A percentile compares a stretch with the other conserved stretches of the same genome.
Conservation (phyloP, 2,888 invertebrate species). For the Dicyrtomina minuta region DNA sequence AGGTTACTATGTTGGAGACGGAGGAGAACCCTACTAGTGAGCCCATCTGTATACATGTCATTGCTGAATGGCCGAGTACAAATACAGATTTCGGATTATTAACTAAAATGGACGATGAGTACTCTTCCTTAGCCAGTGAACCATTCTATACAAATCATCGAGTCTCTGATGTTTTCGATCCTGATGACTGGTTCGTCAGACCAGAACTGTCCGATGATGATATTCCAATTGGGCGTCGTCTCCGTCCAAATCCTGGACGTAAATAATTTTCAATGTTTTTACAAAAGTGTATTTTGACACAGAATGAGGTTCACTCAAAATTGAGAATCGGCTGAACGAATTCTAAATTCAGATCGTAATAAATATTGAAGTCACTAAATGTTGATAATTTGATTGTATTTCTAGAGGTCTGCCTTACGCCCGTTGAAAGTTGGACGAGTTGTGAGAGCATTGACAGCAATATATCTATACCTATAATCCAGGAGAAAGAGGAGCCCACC, state of each 20-base stretch:
- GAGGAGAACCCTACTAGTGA: too few relatives aligned
- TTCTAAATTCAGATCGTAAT: too few relatives aligned
- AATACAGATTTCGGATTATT: slow-evolving; percentile 13
- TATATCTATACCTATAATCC: too few relatives aligned
- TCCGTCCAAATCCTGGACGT: slow-evolving; percentile 3
- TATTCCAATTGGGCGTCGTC: slow-evolving; percentile 3
- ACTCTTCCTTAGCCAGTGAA: background rate
- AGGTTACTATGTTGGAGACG: background rate
- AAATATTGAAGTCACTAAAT: too few relatives aligned
- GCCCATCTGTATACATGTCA: background rate
- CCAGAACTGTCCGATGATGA: background rate
- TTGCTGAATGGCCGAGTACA: slow-evolving; percentile 6
- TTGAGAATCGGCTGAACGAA: too few relatives aligned
- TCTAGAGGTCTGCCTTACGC: too few relatives aligned
- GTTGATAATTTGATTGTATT: too few relatives aligned
- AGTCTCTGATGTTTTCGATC: slow-evolving; percentile 9
- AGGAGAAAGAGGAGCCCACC: too few relatives aligned
- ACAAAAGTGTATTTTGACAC: too few relatives aligned
- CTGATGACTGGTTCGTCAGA: slow-evolving; percentile 11
- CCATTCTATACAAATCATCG: background rate
- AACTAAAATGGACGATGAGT: slow-evolving; percentile 12
- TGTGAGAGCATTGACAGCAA: too few relatives aligned
- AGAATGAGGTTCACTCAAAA: too few relatives aligned
- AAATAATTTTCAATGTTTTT: background rate
- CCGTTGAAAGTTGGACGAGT: too few relatives aligned